These are phyloP conservation scores for Ophonus ardosiacus DNA, from an alignment of 2,888 invertebrate species.

Conservation along the genomic window DNA sequence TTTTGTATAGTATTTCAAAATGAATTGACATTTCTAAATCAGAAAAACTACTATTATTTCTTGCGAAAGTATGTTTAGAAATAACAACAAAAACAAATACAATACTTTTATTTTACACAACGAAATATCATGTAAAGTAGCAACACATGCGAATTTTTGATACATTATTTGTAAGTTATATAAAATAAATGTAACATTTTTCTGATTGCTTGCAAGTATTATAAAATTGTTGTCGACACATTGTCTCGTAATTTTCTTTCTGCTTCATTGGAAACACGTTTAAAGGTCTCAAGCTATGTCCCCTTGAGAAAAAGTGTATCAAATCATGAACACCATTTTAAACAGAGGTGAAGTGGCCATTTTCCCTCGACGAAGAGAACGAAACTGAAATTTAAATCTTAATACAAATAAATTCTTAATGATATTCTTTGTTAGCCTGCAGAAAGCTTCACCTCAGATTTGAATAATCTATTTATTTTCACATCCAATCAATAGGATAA, in stretches of 20 bases:
- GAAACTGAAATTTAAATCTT: too few species aligned
- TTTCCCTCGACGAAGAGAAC: background rate
- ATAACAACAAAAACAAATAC: background rate
- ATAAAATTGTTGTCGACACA: background rate
- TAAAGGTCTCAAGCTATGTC: constrained; percentile 4
- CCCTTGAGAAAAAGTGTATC: constrained; percentile 13
- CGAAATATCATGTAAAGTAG: background rate
- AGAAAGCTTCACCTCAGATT: too few species aligned
- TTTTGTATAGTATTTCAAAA: background rate
- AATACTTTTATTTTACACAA: background rate
- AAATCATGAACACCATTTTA: constrained; percentile 3
- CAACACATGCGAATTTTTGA: background rate
- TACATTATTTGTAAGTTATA: background rate
- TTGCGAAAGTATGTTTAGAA: background rate
- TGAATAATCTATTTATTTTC: too few species aligned
- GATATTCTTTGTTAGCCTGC: too few species aligned
- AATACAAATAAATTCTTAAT: too few species aligned
- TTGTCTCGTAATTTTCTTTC: background rate
- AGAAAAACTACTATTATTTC: background rate
- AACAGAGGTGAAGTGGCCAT: background rate
- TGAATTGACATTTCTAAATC: background rate
- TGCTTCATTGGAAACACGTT: constrained; percentile 10
- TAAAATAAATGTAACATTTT: background rate
- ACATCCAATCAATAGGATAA: background rate
- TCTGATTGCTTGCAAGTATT: background rate